Evolutionary conservation across 30 jellyfish, hydroid and myxozoan genomes (phyloP).

Genomic region (Aurelia coerulea): DNA sequence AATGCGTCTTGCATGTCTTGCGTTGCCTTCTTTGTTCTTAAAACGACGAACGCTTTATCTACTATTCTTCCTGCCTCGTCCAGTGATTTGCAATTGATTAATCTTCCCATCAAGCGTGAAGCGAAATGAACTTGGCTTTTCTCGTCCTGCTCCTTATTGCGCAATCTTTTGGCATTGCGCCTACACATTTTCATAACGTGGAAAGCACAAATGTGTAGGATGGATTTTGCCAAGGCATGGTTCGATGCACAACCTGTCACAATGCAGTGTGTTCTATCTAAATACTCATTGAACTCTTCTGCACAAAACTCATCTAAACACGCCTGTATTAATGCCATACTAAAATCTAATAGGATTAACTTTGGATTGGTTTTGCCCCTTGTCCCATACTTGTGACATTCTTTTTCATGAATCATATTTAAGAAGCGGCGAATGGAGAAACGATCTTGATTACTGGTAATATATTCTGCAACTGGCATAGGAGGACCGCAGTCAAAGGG

Average conservation of each 20-base stretch:
- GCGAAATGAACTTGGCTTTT: conserved; percentile 29
- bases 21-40: neutral
- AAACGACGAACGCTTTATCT: neutral
- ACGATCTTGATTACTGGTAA: neutral
- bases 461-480: conserved; percentile 6
- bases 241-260: neutral
- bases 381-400: conserved; percentile 2
- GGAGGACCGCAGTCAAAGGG: neutral
- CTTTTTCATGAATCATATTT: neutral
- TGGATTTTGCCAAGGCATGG: neutral
- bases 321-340: conserved; percentile 25
- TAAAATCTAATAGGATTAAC: conserved; percentile 15
- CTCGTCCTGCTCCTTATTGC: conserved; percentile 19
- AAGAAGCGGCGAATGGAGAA: neutral
- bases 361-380: conserved; percentile 15
- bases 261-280: conserved; percentile 1
- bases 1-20: conserved; percentile 2
- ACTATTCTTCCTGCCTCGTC: neutral
- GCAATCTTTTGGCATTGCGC: neutral
- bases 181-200: conserved; percentile 20
- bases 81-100: neutral
- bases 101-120: conserved; percentile 2
- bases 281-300: neutral
- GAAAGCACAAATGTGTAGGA: conserved; percentile 6
- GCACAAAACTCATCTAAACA: conserved; percentile 8